Percentiles rank a stretch among this genome's conserved stretches.
Evolutionary conservation across 2,797 vertebrate species (phyloP).

Genomic region (Vespertilio murinus): DNA sequence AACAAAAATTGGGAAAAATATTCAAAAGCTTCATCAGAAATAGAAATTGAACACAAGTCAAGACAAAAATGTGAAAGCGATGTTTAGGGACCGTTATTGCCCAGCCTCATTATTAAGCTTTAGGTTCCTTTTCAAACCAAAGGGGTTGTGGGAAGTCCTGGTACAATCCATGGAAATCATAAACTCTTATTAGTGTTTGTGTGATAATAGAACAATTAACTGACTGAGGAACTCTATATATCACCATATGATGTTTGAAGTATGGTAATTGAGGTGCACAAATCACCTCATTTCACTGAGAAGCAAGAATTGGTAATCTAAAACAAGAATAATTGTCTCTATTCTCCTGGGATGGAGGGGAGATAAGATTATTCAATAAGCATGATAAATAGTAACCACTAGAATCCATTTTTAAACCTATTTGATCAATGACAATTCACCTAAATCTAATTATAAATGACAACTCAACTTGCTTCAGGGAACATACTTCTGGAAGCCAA

Average conservation of each 20-base stretch:
- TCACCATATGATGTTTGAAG: neutral
- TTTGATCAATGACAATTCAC: conserved; percentile 32
- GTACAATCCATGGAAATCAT: neutral
- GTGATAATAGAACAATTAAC: neutral
- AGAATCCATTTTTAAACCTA: conserved; percentile 4
- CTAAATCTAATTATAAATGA: conserved; percentile 45
- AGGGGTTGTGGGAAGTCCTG: neutral
- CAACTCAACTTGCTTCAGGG: conserved; percentile 39
- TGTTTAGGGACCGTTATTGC: neutral
- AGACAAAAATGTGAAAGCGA: neutral
- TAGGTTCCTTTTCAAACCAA: conserved; percentile 18
- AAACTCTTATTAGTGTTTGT: conserved; percentile 5
- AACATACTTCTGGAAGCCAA: conserved; percentile 36
- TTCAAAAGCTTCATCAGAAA: conserved; percentile 6
- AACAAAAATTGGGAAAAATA: neutral
- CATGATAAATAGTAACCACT: conserved; percentile 34
- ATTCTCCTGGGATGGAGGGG: neutral
- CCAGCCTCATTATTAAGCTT: conserved; percentile 6
- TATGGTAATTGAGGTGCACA: neutral
- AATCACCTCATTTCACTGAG: conserved; percentile 2
- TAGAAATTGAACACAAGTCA: neutral
- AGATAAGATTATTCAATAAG: conserved; percentile 13
- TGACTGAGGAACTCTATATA: neutral
- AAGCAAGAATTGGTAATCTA: conserved; percentile 1
- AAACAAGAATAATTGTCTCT: conserved; percentile 37